Evolutionary conservation across 2,888 invertebrate species (phyloP).

Genomic region (Luperina testacea): DNA sequence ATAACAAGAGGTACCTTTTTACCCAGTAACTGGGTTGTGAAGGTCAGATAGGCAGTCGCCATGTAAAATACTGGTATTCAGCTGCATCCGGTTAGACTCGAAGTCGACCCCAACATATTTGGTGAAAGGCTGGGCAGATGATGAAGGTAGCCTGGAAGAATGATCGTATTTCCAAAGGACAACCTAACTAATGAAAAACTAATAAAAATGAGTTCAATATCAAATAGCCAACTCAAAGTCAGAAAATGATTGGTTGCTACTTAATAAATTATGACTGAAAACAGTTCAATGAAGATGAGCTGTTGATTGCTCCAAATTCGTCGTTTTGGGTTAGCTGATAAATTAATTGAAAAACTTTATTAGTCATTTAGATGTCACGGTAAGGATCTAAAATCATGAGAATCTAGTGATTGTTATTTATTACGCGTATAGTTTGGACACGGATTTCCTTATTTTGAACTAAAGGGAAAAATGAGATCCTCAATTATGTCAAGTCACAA

Average conservation of each 20-base stretch:
- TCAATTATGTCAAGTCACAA: too few species aligned
- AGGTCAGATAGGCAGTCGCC: neutral
- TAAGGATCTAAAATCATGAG: neutral
- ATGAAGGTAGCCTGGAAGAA: neutral
- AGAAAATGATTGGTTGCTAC: neutral
- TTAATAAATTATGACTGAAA: neutral
- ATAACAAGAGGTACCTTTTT: too few species aligned
- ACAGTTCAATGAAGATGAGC: conserved; percentile 27
- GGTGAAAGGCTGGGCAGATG: neutral
- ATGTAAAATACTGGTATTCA: neutral
- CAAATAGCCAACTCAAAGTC: neutral
- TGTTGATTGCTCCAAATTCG: conserved; percentile 7
- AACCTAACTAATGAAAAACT: too few species aligned
- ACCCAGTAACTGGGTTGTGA: too few species aligned
- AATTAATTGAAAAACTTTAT: conserved; percentile 8
- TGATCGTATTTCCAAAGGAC: neutral
- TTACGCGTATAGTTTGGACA: too few species aligned
- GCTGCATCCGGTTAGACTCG: neutral
- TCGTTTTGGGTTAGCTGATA: neutral
- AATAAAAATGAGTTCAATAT: neutral
- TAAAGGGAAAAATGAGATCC: too few species aligned
- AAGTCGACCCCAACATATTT: too few species aligned
- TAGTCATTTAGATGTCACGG: conserved; percentile 50
- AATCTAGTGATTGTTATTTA: too few species aligned
- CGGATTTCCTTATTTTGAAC: too few species aligned